A percentile compares a stretch with the other conserved stretches of the same genome.
phyloP scores from a whole-genome alignment of 2,113 vertebrate species.

The Cercocebus atys region DNA sequence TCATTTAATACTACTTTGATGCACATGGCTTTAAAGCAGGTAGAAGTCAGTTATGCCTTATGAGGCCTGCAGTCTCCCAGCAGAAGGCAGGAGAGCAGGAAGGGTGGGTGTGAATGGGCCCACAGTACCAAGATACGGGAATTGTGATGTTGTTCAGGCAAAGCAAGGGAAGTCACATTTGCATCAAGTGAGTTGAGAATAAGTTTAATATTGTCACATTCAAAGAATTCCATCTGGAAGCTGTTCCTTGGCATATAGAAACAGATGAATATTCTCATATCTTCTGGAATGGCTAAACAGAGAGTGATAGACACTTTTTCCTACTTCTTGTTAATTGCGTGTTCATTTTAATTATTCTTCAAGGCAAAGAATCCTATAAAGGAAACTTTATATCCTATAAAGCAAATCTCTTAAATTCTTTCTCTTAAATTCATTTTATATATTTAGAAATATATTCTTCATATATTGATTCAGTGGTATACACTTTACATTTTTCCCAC shows the following conservation, averaged over 20 bases:
- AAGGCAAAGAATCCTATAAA: background rate
- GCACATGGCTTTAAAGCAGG: background rate
- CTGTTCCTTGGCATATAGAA: constrained; percentile 74
- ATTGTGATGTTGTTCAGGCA: constrained; percentile 61
- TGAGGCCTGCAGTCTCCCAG: constrained; percentile 5
- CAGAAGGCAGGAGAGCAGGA: constrained; percentile 40
- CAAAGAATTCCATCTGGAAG: constrained; percentile 80
- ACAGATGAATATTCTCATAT: constrained; percentile 71
- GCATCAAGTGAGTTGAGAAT: constrained; percentile 67
- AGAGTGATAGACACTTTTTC: constrained; percentile 66
- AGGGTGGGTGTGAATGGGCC: background rate
- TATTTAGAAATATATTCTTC: constrained; percentile 1
- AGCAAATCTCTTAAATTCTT: constrained; percentile 9
- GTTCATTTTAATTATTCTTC: constrained; percentile 64
- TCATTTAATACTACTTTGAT: background rate
- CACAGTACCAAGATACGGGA: constrained; percentile 39
- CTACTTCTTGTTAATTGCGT: constrained; percentile 29
- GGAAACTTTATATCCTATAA: background rate
- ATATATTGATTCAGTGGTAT: background rate
- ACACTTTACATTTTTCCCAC: background rate
- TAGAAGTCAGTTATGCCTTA: background rate
- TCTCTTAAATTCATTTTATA: background rate
- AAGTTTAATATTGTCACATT: constrained; percentile 78
- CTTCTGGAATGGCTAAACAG: constrained; percentile 62
- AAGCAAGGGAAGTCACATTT: constrained; percentile 72